Conservation (phyloP, 2,113 vertebrate species). For the Jaculus jaculus region DNA sequence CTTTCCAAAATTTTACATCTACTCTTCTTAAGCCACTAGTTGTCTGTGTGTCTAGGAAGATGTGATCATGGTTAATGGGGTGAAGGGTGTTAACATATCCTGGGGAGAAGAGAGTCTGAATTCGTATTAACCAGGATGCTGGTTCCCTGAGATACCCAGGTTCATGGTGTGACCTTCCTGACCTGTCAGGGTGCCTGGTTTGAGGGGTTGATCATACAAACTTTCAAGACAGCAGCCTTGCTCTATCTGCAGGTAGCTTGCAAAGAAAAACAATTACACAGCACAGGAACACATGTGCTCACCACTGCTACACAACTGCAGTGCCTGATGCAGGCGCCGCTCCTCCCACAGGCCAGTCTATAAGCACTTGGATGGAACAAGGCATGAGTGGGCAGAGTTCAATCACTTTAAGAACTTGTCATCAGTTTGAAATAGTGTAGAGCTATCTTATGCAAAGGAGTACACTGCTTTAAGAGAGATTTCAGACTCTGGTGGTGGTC, state of each 20-base stretch:
- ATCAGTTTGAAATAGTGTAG: neutral
- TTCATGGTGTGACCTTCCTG: neutral
- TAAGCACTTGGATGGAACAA: neutral
- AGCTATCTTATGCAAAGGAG: neutral
- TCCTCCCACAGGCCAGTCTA: neutral
- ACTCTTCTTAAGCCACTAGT: neutral
- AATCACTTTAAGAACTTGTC: neutral
- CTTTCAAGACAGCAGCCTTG: slow-evolving; percentile 28
- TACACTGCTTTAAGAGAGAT: neutral
- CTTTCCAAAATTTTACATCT: slow-evolving; percentile 3
- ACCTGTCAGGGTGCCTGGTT: neutral
- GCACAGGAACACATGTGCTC: neutral
- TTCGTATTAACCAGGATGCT: neutral
- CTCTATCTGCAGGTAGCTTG: neutral
- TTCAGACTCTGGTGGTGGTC: neutral
- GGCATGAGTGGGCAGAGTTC: neutral
- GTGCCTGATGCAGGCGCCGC: neutral
- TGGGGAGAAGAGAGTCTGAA: slow-evolving; percentile 1
- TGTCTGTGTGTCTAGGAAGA: neutral
- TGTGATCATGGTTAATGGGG: neutral
- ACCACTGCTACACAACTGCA: neutral
- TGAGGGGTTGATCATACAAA: slow-evolving; percentile 34
- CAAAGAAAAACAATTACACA: slow-evolving; percentile 10
- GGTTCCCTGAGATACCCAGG: neutral
- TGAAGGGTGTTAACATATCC: neutral